Conservation (phyloP, 2,797 vertebrate species). For the Alcedo atthis region DNA sequence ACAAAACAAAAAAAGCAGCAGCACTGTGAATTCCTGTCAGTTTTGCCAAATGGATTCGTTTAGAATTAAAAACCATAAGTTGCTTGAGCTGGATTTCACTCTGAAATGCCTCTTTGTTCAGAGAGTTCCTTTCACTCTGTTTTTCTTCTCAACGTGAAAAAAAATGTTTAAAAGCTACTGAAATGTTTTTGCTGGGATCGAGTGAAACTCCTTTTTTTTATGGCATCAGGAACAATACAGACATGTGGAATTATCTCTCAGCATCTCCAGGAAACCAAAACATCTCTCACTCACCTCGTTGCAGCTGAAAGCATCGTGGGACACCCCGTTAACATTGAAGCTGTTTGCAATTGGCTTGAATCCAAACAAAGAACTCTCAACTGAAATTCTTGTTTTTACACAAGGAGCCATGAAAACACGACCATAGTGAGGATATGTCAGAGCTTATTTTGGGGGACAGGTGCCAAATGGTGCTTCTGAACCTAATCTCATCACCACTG, state of each 20-base stretch:
- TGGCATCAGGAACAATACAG: constrained; percentile 5
- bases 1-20: background rate
- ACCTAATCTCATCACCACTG: constrained; percentile 1
- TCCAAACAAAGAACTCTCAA: constrained; percentile 43
- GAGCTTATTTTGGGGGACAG: constrained; percentile 1
- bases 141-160: background rate
- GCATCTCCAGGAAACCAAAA: constrained; percentile 17
- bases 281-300: constrained; percentile 22
- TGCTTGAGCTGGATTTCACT: constrained; percentile 1
- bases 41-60: constrained; percentile 25
- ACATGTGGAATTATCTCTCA: constrained; percentile 38
- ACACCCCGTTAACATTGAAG: constrained; percentile 25
- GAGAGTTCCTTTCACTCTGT: constrained; percentile 22
- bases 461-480: constrained; percentile 21
- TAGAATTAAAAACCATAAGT: constrained; percentile 33
- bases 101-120: constrained; percentile 34
- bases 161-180: background rate
- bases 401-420: constrained; percentile 11
- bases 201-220: constrained; percentile 18
- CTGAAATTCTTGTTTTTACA: constrained; percentile 33
- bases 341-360: background rate
- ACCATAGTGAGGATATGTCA: constrained; percentile 18
- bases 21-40: background rate
- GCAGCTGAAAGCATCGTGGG: background rate
- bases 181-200: constrained; percentile 19